phyloP scores from a whole-genome alignment of 2,888 invertebrate species.

The Trachelus tabidus region DNA sequence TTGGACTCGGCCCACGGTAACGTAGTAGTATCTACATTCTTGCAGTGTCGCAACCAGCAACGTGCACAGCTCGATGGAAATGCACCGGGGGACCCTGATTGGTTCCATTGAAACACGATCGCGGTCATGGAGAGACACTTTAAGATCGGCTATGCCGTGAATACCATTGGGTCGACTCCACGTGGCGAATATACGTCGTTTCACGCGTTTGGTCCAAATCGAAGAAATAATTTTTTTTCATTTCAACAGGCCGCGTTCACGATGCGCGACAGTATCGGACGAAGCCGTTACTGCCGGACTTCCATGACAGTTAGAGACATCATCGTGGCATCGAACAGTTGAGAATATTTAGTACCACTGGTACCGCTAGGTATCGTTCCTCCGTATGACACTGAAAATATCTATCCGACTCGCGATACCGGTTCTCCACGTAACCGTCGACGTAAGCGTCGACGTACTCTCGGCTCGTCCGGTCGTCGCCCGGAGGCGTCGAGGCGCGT shows the following conservation, averaged over 20 bases:
- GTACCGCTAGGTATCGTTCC: background rate
- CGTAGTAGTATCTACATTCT: slow-evolving; percentile 11
- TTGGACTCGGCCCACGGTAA: slow-evolving; percentile 19
- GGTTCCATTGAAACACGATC: background rate
- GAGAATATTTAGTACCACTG: slow-evolving; percentile 4
- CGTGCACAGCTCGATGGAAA: slow-evolving; percentile 3
- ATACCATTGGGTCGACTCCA: background rate
- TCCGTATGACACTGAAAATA: slow-evolving; percentile 9
- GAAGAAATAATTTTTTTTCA: background rate
- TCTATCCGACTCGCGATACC: slow-evolving; percentile 22
- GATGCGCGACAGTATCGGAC: background rate
- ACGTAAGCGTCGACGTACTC: background rate
- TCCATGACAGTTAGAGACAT: background rate
- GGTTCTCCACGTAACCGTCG: slow-evolving; percentile 21
- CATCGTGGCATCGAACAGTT: background rate
- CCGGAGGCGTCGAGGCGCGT: slow-evolving; percentile 17
- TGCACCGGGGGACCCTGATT: background rate
- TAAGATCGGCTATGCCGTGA: background rate
- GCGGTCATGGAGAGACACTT: background rate
- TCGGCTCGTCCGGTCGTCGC: background rate
- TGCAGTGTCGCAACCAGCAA: slow-evolving; percentile 18
- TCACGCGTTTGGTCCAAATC: background rate
- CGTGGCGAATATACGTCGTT: background rate
- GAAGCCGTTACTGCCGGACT: background rate
- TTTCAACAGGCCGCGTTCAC: background rate